Evolutionary conservation across 2,888 invertebrate species (phyloP).

Genomic region (Pinctada fucata): DNA sequence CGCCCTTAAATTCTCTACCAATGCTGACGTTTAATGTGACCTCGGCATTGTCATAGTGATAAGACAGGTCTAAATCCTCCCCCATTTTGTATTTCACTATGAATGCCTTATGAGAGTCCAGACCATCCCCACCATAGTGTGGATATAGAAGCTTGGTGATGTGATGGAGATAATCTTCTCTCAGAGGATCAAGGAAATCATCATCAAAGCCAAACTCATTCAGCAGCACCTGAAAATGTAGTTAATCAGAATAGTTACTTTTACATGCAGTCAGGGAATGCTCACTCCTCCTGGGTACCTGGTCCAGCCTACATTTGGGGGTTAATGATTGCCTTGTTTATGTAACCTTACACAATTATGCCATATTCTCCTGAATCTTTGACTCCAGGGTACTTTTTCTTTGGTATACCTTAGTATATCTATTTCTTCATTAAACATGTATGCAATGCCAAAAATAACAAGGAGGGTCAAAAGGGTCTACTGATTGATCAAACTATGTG

Average conservation of each 20-base stretch:
- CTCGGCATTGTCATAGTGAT: slow-evolving; percentile 78
- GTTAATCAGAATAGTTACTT: not conserved
- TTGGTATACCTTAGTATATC: no score
- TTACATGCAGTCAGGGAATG: not conserved
- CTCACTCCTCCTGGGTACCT: no score
- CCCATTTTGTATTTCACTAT: slow-evolving; percentile 75
- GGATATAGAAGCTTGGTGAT: slow-evolving; percentile 73
- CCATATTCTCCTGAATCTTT: no score
- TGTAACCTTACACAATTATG: no score
- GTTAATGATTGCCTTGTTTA: no score
- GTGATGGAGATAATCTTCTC: slow-evolving; percentile 73
- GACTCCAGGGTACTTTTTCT: no score
- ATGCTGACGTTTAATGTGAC: slow-evolving; percentile 77
- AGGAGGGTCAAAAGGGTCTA: no score
- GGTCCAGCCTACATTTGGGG: no score
- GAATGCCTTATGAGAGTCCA: slow-evolving; percentile 78
- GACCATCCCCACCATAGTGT: slow-evolving; percentile 70
- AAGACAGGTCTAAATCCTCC: slow-evolving; percentile 74
- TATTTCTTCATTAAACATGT: no score
- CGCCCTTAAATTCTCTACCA: slow-evolving; percentile 74
- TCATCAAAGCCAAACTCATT: slow-evolving; percentile 77
- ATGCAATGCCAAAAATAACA: no score
- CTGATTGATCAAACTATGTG: no score
- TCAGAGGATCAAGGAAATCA: slow-evolving; percentile 71
- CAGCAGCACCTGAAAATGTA: slow-evolving; percentile 71